Base-by-base conservation (phyloP, 2,797 vertebrate genomes). In the Spinus pinus region DNA sequence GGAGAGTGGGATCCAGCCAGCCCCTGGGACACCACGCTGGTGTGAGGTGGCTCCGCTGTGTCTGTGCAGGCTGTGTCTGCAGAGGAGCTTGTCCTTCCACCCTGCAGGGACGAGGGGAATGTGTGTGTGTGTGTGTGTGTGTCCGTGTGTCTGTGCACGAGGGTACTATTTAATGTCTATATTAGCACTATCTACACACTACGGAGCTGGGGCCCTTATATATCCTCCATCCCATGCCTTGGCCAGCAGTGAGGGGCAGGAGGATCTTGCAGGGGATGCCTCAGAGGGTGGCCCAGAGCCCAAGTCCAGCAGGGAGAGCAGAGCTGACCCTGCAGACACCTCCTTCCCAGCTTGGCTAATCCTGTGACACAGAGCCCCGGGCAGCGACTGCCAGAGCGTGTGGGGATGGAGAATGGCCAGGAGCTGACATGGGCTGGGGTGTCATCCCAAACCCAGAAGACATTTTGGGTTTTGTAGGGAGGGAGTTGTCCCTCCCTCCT, bases 151-250 rank as follows among this genome's bases (percentile, higher is more conserved):
- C n/a, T 74, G 92, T 95, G 92, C 96, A 94, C 93, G 4, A 92
- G 50, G 93, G 77, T 81, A 75, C 73, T 96, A 93, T 95, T 94
- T 95, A 93, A 96, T 92, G 90, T 96, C 90, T 75, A 5, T 94
- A 50, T 89, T 84, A 90, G 86, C 93, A 91, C 95, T 95, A 42
- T 77, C 47, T 86, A 67, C 80, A 61, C 92, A 23, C 81, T 7
- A 2, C 4, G 37, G 69, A 72, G 70, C 77, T 20, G 50, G 49
- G 83, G 70, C 50, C 80, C 54, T 19, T 69, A 4, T 28, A 2
- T 72, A 39, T 54, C 30, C 88, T 88, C 92, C 81, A 44, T 95
- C 41, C 83, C 88, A 81, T 8, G 80, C 86, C 90, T 74, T 23
- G 83, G 80, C 1, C 4, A 49, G 61, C 93, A 80, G 79, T 10